Evolutionary conservation across 1,140 invertebrate genomes (phyloP).

Genomic region (Calephelis nemesis): DNA sequence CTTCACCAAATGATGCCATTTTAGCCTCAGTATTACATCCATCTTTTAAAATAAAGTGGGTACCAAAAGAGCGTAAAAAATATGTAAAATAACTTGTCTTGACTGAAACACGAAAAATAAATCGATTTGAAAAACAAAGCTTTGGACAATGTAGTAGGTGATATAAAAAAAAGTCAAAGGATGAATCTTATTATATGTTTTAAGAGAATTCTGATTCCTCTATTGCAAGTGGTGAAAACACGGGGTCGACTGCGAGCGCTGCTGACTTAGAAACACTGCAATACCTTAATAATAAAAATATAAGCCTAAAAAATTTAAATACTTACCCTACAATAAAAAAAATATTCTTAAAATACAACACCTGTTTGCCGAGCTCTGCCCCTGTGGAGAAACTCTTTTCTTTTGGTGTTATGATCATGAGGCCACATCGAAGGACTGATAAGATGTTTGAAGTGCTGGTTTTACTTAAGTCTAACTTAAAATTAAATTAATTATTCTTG

Average conservation of each 20-base stretch:
- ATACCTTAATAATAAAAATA: slow-evolving; percentile 37
- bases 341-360: slow-evolving; percentile 39
- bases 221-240: slow-evolving; percentile 33
- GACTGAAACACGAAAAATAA: slow-evolving; percentile 25
- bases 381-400: slow-evolving; percentile 22
- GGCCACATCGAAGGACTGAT: slow-evolving; percentile 33
- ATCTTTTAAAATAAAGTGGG: slow-evolving; percentile 37
- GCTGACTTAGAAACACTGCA: slow-evolving; percentile 21
- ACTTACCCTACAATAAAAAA: slow-evolving; percentile 38
- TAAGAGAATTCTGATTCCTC: slow-evolving; percentile 36
- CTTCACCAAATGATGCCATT: slow-evolving; percentile 31
- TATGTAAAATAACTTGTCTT: slow-evolving; percentile 31
- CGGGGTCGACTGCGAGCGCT: slow-evolving; percentile 21
- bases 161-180: slow-evolving; percentile 32
- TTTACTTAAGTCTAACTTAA: too few species aligned
- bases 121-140: slow-evolving; percentile 16
- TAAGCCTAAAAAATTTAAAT: slow-evolving; percentile 33
- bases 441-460: neutral
- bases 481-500: slow-evolving; percentile 5
- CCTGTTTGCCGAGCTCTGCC: slow-evolving; percentile 34
- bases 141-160: neutral
- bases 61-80: slow-evolving; percentile 33
- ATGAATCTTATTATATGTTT: slow-evolving; percentile 41
- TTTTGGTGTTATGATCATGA: neutral
- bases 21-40: slow-evolving; percentile 37